Evolutionary conservation across 2,797 vertebrate genomes (phyloP).

Genomic region (Pseudotriccus pelzelni): DNA sequence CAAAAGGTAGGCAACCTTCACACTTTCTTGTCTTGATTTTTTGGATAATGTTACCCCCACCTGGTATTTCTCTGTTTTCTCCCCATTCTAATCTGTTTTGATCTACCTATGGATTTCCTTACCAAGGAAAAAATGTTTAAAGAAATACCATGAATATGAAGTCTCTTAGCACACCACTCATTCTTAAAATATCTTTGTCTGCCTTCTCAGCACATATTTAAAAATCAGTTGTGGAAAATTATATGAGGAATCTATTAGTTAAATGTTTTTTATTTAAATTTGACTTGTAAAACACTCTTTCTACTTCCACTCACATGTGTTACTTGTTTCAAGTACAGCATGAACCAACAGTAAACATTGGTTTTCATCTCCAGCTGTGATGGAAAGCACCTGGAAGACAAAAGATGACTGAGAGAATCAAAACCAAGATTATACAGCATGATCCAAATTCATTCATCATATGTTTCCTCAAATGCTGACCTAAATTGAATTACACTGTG

Average conservation of each 20-base stretch:
- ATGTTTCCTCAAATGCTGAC: conserved; percentile 26
- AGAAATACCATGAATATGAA: neutral
- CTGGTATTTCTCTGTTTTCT: neutral
- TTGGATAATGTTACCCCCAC: neutral
- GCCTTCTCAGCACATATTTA: neutral
- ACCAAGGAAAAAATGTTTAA: neutral
- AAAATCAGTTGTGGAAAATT: neutral
- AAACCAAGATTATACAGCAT: neutral
- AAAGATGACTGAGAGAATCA: neutral
- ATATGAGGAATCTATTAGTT: neutral
- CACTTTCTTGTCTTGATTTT: neutral
- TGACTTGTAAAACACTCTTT: neutral
- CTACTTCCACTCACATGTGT: neutral
- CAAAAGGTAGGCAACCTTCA: neutral
- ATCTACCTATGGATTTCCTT: neutral
- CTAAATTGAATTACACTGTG: conserved; percentile 41
- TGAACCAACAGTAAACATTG: neutral
- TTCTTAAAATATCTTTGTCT: neutral
- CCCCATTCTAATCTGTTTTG: neutral
- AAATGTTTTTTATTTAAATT: neutral
- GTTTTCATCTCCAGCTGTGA: conserved; percentile 1
- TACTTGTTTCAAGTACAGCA: neutral
- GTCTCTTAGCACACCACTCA: neutral
- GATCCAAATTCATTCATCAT: conserved; percentile 46
- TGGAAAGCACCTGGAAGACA: conserved; percentile 43